A percentile compares a stretch with the other conserved stretches of the same genome.
phyloP scores from a whole-genome alignment of 2,113 vertebrate genomes.

The Phalacrocorax carbo region DNA sequence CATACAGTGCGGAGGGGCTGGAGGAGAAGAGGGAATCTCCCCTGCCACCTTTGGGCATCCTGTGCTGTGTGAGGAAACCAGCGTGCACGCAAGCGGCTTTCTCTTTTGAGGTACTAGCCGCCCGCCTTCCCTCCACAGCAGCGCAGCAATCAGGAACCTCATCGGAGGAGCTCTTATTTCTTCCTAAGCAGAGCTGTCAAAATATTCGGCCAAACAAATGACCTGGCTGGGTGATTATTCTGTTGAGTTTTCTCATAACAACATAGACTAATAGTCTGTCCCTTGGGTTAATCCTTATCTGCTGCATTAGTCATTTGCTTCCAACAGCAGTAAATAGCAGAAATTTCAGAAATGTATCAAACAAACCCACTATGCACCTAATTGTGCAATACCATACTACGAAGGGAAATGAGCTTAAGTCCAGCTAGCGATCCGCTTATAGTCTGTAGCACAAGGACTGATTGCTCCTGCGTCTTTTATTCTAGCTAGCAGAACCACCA shows the following conservation, averaged over 20 bases:
- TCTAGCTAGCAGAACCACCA: neutral
- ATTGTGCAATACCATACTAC: accelerated
- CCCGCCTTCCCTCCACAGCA: neutral
- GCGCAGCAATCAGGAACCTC: neutral
- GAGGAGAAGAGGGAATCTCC: neutral
- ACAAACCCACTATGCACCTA: neutral
- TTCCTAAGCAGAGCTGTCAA: neutral
- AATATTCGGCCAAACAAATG: neutral
- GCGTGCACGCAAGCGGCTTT: accelerated
- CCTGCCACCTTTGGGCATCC: neutral
- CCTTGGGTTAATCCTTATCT: neutral
- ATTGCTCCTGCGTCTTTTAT: neutral
- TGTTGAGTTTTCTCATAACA: neutral
- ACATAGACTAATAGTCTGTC: neutral
- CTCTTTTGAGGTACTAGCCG: neutral
- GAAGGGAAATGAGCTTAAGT: neutral
- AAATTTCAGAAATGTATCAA: neutral
- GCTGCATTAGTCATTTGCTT: neutral
- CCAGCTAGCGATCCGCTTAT: neutral
- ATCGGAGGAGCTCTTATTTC: neutral
- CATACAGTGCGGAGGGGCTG: accelerated
- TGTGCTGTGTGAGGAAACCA: too few relatives aligned
- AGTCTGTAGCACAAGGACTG: neutral
- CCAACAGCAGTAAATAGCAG: neutral
- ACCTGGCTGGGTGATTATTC: neutral